These are phyloP conservation scores for Scrobipalpa atriplicella DNA, from an alignment of 2,888 invertebrate genomes.

Conservation along the genomic window DNA sequence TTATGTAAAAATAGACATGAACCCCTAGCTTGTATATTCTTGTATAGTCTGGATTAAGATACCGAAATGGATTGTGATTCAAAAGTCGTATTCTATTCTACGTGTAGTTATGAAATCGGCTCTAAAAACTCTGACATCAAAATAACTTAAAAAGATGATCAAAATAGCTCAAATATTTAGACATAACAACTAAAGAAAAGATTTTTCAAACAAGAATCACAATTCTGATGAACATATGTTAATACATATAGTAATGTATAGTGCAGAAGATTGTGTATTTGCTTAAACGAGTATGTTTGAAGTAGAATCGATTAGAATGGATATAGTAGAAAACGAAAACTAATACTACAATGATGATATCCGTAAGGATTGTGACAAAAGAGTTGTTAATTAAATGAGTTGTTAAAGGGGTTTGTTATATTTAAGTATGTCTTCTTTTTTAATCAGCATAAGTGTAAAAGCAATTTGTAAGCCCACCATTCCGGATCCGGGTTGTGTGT, in stretches of 20 bases:
- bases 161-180: not conserved
- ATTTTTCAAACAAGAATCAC: not conserved
- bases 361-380: not conserved
- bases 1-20: not conserved
- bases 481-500: not conserved
- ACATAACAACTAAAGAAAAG: not conserved
- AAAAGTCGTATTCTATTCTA: not conserved
- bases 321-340: not conserved
- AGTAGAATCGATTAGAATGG: constrained; percentile 5
- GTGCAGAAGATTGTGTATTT: constrained; percentile 8
- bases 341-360: not conserved
- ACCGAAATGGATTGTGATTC: not conserved
- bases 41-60: constrained; percentile 8
- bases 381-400: not conserved
- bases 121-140: not conserved
- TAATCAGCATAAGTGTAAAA: not conserved
- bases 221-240: not conserved
- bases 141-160: not conserved
- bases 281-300: not conserved
- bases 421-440: not conserved
- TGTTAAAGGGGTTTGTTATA: not conserved
- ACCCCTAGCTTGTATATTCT: not conserved
- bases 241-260: constrained; percentile 8
- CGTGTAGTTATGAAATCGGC: no score
- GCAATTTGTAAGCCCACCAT: no score